phyloP scores from a whole-genome alignment of 2,888 invertebrate species.

The Taphrorychus bicolor region DNA sequence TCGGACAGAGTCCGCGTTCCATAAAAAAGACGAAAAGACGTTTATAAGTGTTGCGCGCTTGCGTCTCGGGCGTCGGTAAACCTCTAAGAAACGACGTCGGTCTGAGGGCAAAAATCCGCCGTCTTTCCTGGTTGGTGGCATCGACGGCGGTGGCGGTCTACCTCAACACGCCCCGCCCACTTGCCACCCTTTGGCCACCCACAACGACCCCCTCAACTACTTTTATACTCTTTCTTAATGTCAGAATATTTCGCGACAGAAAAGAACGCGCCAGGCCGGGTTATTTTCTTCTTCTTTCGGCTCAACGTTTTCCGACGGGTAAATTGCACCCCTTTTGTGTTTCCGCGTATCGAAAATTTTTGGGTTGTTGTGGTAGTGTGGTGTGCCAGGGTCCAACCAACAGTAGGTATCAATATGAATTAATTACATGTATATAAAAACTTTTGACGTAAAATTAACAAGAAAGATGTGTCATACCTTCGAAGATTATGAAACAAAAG shows the following conservation, averaged over 20 bases:
- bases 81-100: slow-evolving; percentile 63
- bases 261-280: slow-evolving; percentile 52
- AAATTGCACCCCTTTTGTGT: neutral
- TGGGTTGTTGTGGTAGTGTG: neutral
- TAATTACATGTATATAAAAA: too few species aligned
- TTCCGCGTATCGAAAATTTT: neutral
- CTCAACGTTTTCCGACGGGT: neutral
- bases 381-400: neutral
- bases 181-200: slow-evolving; percentile 48
- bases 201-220: slow-evolving; percentile 54
- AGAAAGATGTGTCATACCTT: neutral
- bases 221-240: slow-evolving; percentile 61
- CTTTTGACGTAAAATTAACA: neutral
- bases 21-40: slow-evolving; percentile 57
- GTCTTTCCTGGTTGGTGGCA: slow-evolving; percentile 63
- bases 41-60: slow-evolving; percentile 57
- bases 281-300: neutral
- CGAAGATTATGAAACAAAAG: neutral
- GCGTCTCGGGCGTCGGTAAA: slow-evolving; percentile 60
- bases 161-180: slow-evolving; percentile 62
- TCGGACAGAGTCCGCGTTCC: slow-evolving; percentile 43
- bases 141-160: slow-evolving; percentile 61
- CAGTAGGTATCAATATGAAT: neutral
- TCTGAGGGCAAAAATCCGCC: slow-evolving; percentile 63
- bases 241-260: slow-evolving; percentile 59